These are phyloP conservation scores for Tachysurus fulvidraco DNA, from an alignment of 2,113 vertebrate species.

Conservation along the genomic window DNA sequence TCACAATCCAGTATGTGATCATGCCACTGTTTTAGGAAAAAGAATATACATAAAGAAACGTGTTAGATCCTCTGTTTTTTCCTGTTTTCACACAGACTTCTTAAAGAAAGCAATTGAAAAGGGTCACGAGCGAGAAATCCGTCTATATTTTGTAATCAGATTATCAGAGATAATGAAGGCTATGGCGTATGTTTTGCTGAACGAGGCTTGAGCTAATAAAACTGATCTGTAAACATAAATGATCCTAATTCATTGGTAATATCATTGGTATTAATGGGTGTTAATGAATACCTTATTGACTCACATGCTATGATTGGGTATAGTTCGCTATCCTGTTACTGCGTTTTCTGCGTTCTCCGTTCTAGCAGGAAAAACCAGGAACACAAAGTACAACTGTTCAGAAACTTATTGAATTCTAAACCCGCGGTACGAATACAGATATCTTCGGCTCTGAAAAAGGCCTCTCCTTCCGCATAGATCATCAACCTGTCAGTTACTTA, in stretches of 20 bases:
- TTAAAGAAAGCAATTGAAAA: background rate
- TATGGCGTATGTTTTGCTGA: background rate
- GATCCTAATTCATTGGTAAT: background rate
- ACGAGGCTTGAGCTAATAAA: background rate
- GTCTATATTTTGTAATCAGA: background rate
- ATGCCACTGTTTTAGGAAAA: background rate
- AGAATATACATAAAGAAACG: background rate
- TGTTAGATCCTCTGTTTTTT: background rate
- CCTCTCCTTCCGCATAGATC: background rate
- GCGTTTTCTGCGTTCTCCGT: background rate
- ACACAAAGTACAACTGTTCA: background rate
- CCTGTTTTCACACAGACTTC: background rate
- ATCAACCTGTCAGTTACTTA: background rate
- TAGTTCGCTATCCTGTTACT: background rate
- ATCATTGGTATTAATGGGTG: background rate
- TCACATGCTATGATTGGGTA: background rate
- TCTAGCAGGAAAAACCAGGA: background rate
- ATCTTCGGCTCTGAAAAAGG: background rate
- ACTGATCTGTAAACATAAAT: background rate
- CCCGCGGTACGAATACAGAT: background rate
- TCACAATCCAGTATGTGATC: background rate
- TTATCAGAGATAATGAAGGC: background rate
- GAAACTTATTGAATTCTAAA: background rate
- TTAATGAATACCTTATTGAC: slow-evolving; percentile 18
- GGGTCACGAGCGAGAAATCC: background rate